Percentiles rank a stretch among this genome's conserved stretches.
These are phyloP conservation scores for Eulimnadia texana DNA, from an alignment of 1,140 invertebrate species.

Conservation along the genomic window DNA sequence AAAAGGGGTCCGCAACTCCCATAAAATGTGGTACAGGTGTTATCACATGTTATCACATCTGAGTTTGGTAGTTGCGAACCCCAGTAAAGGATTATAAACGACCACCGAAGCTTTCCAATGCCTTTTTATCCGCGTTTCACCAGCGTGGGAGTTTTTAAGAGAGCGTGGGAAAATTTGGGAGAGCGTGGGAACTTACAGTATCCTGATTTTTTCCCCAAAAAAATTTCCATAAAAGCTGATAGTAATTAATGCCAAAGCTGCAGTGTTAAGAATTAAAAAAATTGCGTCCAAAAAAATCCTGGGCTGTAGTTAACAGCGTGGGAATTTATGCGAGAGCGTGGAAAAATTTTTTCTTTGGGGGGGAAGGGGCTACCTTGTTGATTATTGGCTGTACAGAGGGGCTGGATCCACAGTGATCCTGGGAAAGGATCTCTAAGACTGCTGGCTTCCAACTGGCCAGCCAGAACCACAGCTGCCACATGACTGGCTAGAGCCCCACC, in stretches of 20 bases:
- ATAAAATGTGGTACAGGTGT: too few species aligned
- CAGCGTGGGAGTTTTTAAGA: background rate
- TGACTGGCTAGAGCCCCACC: background rate
- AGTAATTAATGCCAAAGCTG: too few species aligned
- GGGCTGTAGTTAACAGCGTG: too few species aligned
- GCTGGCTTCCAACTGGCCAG: constrained; percentile 6
- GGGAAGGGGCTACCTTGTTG: background rate
- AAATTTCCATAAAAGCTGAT: too few species aligned
- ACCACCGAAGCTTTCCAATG: background rate
- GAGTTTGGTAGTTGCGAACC: too few species aligned
- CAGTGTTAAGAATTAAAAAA: too few species aligned
- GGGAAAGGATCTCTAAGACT: constrained; percentile 4
- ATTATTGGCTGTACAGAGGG: background rate
- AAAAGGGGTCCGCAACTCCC: too few species aligned
- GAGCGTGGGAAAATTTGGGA: background rate
- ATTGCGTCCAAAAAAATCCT: too few species aligned
- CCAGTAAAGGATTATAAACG: too few species aligned
- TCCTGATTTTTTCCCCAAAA: too few species aligned
- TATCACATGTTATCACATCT: too few species aligned
- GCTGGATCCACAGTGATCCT: constrained; percentile 10
- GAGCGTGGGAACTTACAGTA: background rate
- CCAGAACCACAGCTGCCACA: background rate
- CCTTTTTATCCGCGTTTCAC: background rate
- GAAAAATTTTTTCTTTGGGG: background rate
- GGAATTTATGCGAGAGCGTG: background rate